These are phyloP conservation scores for Cosmopolites sordidus DNA, from an alignment of 2,888 invertebrate genomes.

Conservation along the genomic window DNA sequence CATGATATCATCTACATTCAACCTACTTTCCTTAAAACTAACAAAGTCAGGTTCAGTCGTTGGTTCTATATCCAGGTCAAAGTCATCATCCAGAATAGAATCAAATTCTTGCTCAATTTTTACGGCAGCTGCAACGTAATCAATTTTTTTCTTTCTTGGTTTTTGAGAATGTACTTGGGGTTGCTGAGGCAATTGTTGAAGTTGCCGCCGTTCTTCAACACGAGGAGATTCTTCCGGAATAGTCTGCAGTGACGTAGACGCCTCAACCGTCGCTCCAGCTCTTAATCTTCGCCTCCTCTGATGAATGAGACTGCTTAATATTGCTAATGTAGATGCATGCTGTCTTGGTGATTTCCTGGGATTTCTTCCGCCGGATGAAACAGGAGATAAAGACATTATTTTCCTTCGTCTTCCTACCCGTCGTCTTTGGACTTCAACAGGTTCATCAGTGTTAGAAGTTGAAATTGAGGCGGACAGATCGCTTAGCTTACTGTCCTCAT, in stretches of 20 bases:
- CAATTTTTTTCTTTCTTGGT: conserved; percentile 43
- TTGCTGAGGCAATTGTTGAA: conserved; percentile 3
- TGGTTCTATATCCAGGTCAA: conserved; percentile 29
- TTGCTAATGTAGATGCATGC: conserved; percentile 82
- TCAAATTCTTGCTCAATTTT: conserved; percentile 43
- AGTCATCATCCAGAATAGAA: conserved; percentile 28
- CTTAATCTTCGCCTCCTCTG: conserved; percentile 50
- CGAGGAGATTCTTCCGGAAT: conserved; percentile 37
- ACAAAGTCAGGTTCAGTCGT: conserved; percentile 45
- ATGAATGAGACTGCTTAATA: conserved; percentile 65
- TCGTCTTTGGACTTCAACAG: conserved; percentile 8
- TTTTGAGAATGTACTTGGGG: conserved; percentile 38
- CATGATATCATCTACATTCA: conserved; percentile 41
- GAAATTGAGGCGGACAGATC: conserved; percentile 9
- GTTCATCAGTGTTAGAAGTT: conserved; percentile 6
- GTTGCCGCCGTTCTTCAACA: conserved; percentile 24
- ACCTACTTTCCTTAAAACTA: conserved; percentile 35
- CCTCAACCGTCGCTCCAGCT: conserved; percentile 11
- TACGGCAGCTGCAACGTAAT: conserved; percentile 42
- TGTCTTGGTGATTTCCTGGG: conserved; percentile 83
- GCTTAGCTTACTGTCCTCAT: conserved; percentile 23
- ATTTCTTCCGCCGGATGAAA: conserved; percentile 49
- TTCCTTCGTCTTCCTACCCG: conserved; percentile 23
- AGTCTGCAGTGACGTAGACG: conserved; percentile 26
- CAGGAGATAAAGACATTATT: conserved; percentile 17